Conservation (phyloP, 2,797 vertebrate species). For the Pseudocheirus occidentalis region DNA sequence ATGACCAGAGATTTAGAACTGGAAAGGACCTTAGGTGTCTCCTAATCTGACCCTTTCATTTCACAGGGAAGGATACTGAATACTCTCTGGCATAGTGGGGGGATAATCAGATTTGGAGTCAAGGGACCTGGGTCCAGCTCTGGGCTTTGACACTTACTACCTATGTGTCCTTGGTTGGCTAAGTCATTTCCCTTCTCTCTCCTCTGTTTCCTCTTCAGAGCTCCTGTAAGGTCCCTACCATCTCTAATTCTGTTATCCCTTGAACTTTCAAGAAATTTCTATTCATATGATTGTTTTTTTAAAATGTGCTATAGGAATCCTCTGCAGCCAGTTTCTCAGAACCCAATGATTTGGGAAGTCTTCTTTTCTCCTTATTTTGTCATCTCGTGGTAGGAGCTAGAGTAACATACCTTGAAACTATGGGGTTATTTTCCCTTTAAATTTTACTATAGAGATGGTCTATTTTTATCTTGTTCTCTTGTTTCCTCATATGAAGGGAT, state of each 20-base stretch:
- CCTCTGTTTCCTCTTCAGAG: neutral
- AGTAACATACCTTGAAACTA: neutral
- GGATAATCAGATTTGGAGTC: neutral
- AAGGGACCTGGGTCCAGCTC: neutral
- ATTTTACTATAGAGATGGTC: constrained; percentile 14
- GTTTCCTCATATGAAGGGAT: neutral
- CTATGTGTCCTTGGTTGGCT: neutral
- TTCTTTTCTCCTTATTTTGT: constrained; percentile 24
- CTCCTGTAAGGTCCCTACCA: neutral
- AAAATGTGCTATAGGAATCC: neutral
- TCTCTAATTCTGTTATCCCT: neutral
- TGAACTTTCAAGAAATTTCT: neutral
- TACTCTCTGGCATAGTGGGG: neutral
- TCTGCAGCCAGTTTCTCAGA: neutral
- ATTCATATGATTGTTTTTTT: neutral
- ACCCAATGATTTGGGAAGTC: neutral
- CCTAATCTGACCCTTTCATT: neutral
- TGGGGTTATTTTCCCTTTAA: neutral
- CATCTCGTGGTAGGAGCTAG: neutral
- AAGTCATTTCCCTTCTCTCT: neutral
- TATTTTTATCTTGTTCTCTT: constrained; percentile 9
- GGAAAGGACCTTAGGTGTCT: neutral
- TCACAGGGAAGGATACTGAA: neutral
- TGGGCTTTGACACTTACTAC: neutral
- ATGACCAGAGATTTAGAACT: neutral